Conservation (phyloP, 2,888 invertebrate genomes). For the Patella ulyssiponensis region DNA sequence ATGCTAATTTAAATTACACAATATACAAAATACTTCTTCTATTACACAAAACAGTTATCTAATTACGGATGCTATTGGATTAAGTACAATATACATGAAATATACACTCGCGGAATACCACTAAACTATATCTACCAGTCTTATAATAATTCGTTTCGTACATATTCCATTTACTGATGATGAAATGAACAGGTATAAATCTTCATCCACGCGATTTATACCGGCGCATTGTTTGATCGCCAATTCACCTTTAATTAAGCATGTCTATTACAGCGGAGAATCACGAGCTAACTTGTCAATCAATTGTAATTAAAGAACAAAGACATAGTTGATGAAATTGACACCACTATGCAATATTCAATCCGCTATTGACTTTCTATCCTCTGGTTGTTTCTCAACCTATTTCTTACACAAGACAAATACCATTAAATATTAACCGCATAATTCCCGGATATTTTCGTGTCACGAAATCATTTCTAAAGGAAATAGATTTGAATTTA, state of each 20-base stretch:
- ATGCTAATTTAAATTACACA: too few species aligned
- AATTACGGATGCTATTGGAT: too few species aligned
- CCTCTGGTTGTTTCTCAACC: not conserved
- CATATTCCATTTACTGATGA: not conserved
- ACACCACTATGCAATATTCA: constrained; percentile 9
- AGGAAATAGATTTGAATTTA: too few species aligned
- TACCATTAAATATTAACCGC: constrained; percentile 1
- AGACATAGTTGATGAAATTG: constrained; percentile 1
- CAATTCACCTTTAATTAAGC: not conserved
- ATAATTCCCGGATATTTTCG: too few species aligned
- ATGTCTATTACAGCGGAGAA: not conserved
- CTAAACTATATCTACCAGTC: too few species aligned
- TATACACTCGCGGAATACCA: too few species aligned
- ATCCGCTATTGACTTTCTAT: not conserved
- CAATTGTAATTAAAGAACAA: constrained; percentile 7
- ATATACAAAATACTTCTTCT: too few species aligned
- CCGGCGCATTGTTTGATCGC: not conserved
- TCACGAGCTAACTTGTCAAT: not conserved
- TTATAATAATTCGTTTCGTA: not conserved
- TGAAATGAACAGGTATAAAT: not conserved
- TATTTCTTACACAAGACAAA: constrained; percentile 3
- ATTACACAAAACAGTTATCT: too few species aligned
- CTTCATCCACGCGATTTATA: not conserved
- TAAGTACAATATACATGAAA: too few species aligned
- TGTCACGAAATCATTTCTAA: too few species aligned